Base-by-base conservation (phyloP, 2,888 invertebrate genomes). In the Andrena dorsata region DNA sequence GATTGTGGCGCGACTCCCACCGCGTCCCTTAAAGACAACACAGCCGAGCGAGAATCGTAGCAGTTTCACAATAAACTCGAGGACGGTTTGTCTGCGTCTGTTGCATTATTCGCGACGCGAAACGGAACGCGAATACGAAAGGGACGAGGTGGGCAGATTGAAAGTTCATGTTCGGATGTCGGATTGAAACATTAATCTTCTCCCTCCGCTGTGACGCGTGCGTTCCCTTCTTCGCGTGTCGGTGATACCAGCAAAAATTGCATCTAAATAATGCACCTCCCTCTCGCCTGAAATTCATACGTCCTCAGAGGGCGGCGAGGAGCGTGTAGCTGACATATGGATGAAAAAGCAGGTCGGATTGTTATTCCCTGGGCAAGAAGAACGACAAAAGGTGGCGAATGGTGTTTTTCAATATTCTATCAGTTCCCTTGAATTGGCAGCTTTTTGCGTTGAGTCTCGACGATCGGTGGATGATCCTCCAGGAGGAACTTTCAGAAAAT, bases 181-280 rank as follows among this genome's bases (percentile, higher is more conserved):
- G 69, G 53, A 69, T 74, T 47, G 72, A 77, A 68, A 60, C 83
- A 84, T 84, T 84, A 84, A 83, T 84, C 84, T 84, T 75, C 68
- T 56, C 83, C 30, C 64, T 49, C 47, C 65, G 28, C 53, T 71
- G 72, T 32, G 66, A 53, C 53, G 23, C 10, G 35, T 56, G 56
- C 26, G 23, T 10, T 23, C 16, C 60, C 41, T 74, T 65, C 49
- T 74, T 78, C 69, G 75, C 61, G 64, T 63, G 66, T 53, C 65
- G 53, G 60, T 69, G 83, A 83, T 76, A 69, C 60, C 35, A 47
- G 79, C 78, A 80, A 80, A 82, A 85, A 87, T 87, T 87, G 86
- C 83, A 74, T 85, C 85, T 85, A 83, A 85, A 86, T 85, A 87
- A 87, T 87, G 80, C 76, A 80, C 32, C 35, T 53, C 41, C 41